phyloP scores from a whole-genome alignment of 2,797 vertebrate genomes.

The Cebuella pygmaea region DNA sequence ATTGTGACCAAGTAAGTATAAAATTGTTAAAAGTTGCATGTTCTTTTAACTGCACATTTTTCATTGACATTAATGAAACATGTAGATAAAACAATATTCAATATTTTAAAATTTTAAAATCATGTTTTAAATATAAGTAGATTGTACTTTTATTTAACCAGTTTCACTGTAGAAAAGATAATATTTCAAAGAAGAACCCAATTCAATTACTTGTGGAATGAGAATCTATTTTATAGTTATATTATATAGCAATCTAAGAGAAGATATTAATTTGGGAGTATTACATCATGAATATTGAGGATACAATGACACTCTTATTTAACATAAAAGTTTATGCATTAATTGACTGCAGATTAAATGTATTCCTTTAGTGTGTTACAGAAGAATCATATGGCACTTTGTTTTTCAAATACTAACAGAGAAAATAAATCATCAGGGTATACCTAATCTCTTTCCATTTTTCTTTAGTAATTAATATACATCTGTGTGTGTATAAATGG shows the following conservation, averaged over 20 bases:
- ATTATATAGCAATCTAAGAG: slow-evolving; percentile 66
- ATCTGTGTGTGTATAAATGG: background rate
- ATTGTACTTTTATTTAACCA: slow-evolving; percentile 39
- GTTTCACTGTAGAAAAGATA: slow-evolving; percentile 74
- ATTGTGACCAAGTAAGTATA: background rate
- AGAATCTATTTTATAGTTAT: slow-evolving; percentile 66
- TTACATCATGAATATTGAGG: slow-evolving; percentile 50
- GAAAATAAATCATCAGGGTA: slow-evolving; percentile 51
- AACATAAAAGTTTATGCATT: slow-evolving; percentile 65
- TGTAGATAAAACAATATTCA: background rate
- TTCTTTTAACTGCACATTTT: background rate
- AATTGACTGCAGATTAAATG: slow-evolving; percentile 71
- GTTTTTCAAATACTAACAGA: slow-evolving; percentile 57
- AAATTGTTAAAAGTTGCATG: slow-evolving; percentile 1
- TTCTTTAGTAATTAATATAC: background rate
- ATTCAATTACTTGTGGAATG: slow-evolving; percentile 67
- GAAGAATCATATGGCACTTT: slow-evolving; percentile 63
- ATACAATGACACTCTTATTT: slow-evolving; percentile 52
- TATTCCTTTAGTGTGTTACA: slow-evolving; percentile 9
- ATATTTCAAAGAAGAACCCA: slow-evolving; percentile 75
- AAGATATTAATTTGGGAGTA: slow-evolving; percentile 54
- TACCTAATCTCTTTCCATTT: slow-evolving; percentile 16
- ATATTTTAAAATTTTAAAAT: slow-evolving; percentile 48
- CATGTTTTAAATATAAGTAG: slow-evolving; percentile 10
- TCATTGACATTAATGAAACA: slow-evolving; percentile 17